Conservation (phyloP, 2,888 invertebrate species). For the Dendrolimus pini region DNA sequence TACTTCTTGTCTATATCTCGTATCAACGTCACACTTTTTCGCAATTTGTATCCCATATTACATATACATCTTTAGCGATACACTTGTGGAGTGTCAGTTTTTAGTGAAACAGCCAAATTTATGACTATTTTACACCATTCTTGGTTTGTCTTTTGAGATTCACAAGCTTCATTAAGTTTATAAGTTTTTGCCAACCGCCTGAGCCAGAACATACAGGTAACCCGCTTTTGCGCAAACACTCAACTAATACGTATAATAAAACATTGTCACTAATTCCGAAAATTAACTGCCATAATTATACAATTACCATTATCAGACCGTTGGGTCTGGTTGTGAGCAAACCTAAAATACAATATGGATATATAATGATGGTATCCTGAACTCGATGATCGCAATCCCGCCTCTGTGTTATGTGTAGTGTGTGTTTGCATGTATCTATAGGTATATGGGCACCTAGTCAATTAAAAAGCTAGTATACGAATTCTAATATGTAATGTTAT, state of each 20-base stretch:
- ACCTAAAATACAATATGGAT: too few relatives aligned
- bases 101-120: slow-evolving; percentile 47
- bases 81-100: slow-evolving; percentile 62
- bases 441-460: not conserved
- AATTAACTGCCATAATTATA: not conserved
- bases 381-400: slow-evolving; percentile 75
- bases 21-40: slow-evolving; percentile 41
- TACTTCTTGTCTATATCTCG: slow-evolving; percentile 34
- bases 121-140: slow-evolving; percentile 48
- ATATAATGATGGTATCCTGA: slow-evolving; percentile 20
- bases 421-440: slow-evolving; percentile 47
- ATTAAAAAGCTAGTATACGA: not conserved
- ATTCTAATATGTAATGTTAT: not conserved
- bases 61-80: slow-evolving; percentile 43
- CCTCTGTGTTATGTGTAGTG: slow-evolving; percentile 49
- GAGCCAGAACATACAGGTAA: slow-evolving; percentile 35
- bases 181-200: slow-evolving; percentile 56
- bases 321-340: too few relatives aligned
- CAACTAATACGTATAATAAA: slow-evolving; percentile 12
- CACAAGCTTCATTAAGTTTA: slow-evolving; percentile 55
- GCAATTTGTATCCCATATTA: slow-evolving; percentile 37
- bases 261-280: slow-evolving; percentile 8
- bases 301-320: too few relatives aligned
- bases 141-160: slow-evolving; percentile 41
- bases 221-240: slow-evolving; percentile 48